Evolutionary conservation across 92 coral and sea anemone species (phyloP), one percentile per base, ranked within the genome.

Genomic region (Umimayanthus chanpuru): DNA sequence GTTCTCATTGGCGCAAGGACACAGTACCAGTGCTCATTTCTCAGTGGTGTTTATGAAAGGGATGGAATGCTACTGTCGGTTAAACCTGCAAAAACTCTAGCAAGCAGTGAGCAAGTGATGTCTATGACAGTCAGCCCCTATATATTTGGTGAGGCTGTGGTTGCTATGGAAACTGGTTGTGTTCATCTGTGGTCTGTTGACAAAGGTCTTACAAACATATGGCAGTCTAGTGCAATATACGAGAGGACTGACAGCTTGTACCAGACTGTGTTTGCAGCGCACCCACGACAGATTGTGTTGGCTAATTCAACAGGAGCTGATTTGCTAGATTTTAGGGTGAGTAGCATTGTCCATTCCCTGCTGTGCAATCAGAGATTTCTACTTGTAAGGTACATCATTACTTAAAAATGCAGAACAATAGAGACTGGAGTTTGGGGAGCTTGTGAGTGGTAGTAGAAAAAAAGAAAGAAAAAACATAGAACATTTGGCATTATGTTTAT

Each of bases 271-370:
- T 97, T 90, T 94, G 98, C 93, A n/a, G 89, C 91, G 9, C 96
- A 97, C 87, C 99, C 99, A 20, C 86, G 96, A 61, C 93, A 96
- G 80, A 88, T 94, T 56, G 86, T 96, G 43, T 65, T 94, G 84
- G 94, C 94, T 21, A 90, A 88, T 80, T 14, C 90, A 77, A 89
- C 89, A 53, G 93, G 86, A 32, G 93, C 93, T 18, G 96, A 93
- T 72, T 81, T 97, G 49, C 23, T 93, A 30, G 99, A 97, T 76
- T 88, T 97, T 32, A 91, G 99, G 89, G 99, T 97, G 89, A 32
- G 82, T 86, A 53, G 28, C 58, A 21, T 20, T 9, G 14, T 53
- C 4, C 11, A 2, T 15, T 11, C 3, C 58, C 11, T 53, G 20
- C n/a, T n/a, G n/a, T n/a, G n/a, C 16, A 11, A 53, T 53, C 9